Conservation (phyloP, 2,797 vertebrate genomes). For the Steatocranus sp. region DNA sequence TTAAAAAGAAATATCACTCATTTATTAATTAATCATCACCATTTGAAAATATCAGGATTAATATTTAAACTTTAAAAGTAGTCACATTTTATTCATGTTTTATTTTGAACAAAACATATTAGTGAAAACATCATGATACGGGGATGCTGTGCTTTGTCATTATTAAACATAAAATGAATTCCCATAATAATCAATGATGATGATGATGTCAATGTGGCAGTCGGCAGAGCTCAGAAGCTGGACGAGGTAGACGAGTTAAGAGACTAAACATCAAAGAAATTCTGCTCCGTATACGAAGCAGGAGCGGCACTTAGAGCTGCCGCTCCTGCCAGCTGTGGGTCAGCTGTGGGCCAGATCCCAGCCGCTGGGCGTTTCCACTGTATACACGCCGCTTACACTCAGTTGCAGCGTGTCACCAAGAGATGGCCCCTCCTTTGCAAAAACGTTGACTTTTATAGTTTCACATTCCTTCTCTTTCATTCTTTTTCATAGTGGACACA, state of each 20-base stretch:
- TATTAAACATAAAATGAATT: accelerated
- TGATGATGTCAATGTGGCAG: neutral
- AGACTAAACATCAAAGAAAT: neutral
- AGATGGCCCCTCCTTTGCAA: accelerated
- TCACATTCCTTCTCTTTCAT: neutral
- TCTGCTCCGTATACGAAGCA: neutral
- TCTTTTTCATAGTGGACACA: neutral
- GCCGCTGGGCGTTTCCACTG: neutral
- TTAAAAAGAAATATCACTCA: neutral
- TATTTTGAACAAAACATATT: neutral
- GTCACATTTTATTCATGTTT: neutral
- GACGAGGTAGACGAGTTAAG: accelerated
- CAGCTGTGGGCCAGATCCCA: accelerated
- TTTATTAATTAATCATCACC: neutral
- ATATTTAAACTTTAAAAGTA: neutral
- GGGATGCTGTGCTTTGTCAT: neutral
- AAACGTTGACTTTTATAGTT: accelerated
- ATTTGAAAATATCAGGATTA: neutral
- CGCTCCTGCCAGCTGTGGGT: neutral
- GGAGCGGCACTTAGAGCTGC: neutral
- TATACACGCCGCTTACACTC: neutral
- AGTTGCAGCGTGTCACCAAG: neutral
- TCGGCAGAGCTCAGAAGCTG: accelerated
- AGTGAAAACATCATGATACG: neutral
- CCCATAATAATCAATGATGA: neutral